Base-by-base conservation (phyloP, 1,140 invertebrate species). In the Drosophila quadrilineata region DNA sequence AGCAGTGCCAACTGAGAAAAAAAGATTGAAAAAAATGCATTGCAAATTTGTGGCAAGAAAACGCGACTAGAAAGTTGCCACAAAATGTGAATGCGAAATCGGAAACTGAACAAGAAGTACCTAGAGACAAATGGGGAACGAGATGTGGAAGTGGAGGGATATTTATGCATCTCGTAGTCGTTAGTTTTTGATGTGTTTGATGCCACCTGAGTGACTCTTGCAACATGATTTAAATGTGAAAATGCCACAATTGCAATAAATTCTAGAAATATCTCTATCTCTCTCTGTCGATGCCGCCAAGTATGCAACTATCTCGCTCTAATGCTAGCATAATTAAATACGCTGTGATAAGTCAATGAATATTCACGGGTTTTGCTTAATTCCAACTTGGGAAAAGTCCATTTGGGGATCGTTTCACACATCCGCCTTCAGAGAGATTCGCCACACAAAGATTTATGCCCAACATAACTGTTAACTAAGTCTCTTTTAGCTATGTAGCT, bases 151-250 rank as follows among this genome's bases (percentile, higher is more conserved):
- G 58, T 53, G 56, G 24, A 17, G 35, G 12, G 12, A n/a, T 33
- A 73, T 84, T 84, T 85, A 84, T 84, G 70, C 79, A n/a, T n/a
- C 60, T 56, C 71, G 59, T 77, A 85, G 70, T 77, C 74, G 79
- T 84, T 84, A 84, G 60, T 85, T 84, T n/a, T 85, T 84, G 77
- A 84, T 84, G 79, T 66, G 48, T 84, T 85, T 84, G 74, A 77
- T 85, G 77, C 70, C 60, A 77, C 74, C 28, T 74, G 50, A 70
- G 50, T 65, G 41, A 10, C 17, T n/a, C n/a, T n/a, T n/a, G n/a
- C 22, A 6, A 28, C 38, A 46, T 28, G 64, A 84, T 73, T 82
- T 73, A 84, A 82, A 82, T 84, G 65, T 43, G 49, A 59, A 50
- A 48, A 17, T 29, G 40, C 8, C 17, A 43, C 36, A 43, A 29